A percentile compares a stretch with the other conserved stretches of the same genome.
These are phyloP conservation scores for Lasioglossum marginatum DNA, from an alignment of 2,888 invertebrate species.

Conservation along the genomic window DNA sequence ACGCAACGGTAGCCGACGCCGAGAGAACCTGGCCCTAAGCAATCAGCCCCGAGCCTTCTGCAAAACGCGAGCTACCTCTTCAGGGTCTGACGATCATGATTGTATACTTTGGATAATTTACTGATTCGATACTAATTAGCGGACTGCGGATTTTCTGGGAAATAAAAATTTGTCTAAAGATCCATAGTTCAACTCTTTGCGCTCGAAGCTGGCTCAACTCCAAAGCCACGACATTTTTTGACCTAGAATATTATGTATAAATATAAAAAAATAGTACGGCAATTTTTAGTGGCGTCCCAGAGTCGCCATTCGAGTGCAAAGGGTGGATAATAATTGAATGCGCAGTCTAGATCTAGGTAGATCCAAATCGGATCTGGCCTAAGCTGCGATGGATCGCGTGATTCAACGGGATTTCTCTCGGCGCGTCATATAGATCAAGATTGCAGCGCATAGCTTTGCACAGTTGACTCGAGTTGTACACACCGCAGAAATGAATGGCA, in stretches of 20 bases:
- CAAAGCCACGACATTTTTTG: accelerated
- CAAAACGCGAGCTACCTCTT: not conserved
- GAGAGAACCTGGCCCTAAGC: conserved; percentile 50
- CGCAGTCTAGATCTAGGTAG: not conserved
- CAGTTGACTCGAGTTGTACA: conserved; percentile 64
- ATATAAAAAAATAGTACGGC: too few relatives aligned
- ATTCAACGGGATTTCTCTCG: conserved; percentile 47
- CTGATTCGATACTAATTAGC: not conserved
- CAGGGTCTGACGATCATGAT: too few relatives aligned
- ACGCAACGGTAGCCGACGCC: conserved; percentile 59
- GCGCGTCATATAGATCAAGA: conserved; percentile 45
- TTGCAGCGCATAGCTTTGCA: conserved; percentile 66
- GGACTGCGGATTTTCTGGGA: not conserved
- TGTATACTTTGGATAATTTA: not conserved
- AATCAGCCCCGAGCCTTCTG: not conserved
- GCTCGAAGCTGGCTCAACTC: not conserved
- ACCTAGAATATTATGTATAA: not conserved
- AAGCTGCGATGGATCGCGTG: not conserved
- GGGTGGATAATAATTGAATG: not conserved
- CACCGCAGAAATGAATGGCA: conserved; percentile 65
- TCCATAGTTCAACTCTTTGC: not conserved
- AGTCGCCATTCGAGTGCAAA: not conserved
- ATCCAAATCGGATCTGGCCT: not conserved
- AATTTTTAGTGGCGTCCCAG: too few relatives aligned
- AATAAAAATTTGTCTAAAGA: not conserved